These are phyloP conservation scores for Pedicia rivosa DNA, from an alignment of 2,888 invertebrate genomes.

Conservation along the genomic window DNA sequence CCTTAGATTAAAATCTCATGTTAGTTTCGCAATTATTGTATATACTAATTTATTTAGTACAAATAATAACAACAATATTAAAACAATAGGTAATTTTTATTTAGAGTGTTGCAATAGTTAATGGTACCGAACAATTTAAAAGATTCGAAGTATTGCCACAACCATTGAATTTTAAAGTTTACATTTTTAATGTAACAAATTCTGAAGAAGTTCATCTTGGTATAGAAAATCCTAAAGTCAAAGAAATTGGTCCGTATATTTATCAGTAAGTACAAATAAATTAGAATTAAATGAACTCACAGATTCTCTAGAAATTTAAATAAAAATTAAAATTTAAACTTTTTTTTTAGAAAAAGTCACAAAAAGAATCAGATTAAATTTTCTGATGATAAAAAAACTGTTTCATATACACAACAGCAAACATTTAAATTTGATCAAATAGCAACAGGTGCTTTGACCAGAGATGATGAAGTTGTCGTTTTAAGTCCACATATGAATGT, in stretches of 20 bases:
- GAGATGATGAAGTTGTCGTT: slow-evolving; percentile 34
- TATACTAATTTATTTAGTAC: no score
- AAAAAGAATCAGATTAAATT: slow-evolving; percentile 33
- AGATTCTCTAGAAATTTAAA: no score
- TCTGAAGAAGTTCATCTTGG: slow-evolving; percentile 38
- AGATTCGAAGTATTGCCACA: slow-evolving; percentile 49
- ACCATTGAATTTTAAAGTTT: slow-evolving; percentile 42
- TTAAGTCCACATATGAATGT: slow-evolving; percentile 32
- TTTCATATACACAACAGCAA: slow-evolving; percentile 34
- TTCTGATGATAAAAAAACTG: slow-evolving; percentile 32
- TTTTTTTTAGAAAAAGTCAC: slow-evolving; percentile 33
- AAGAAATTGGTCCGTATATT: slow-evolving; percentile 50
- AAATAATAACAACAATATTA: no score
- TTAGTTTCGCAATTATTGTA: no score
- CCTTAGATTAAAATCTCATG: no score
- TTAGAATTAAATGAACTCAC: no score
- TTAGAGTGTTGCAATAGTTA: no score
- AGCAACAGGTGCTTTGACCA: slow-evolving; percentile 37
- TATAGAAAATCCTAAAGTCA: slow-evolving; percentile 36
- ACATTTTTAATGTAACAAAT: slow-evolving; percentile 51
- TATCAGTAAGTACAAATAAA: slow-evolving; percentile 58
- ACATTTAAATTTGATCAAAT: slow-evolving; percentile 39
- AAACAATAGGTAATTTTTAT: no score
- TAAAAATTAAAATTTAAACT: no score
- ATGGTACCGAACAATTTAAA: slow-evolving; percentile 48